Base-by-base conservation (phyloP, 1,140 invertebrate species). In the Drosophila pallidifrons region DNA sequence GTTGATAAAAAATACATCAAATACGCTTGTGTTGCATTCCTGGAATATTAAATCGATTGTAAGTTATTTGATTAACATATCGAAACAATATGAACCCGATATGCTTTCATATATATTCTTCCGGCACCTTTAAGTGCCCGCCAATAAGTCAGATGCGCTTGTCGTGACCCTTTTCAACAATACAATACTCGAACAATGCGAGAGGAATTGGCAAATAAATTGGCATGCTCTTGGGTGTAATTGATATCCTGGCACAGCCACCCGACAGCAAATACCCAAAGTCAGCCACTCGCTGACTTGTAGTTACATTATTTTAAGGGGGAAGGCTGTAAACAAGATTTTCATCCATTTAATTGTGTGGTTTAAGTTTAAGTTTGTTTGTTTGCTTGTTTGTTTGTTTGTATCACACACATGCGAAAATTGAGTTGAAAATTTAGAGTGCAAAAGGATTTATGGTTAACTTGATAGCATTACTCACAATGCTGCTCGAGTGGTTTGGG, bases 341-440 rank as follows among this genome's bases (percentile, higher is more conserved):
- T 87, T 88, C 83, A 87, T 88, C 83, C 79, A 88, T 88, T 88
- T 76, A 78, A 88, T 88, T 80, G 79, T 74, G 74, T 72, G 64
- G 52, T 65, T 52, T 61, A 46, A 32, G 51, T 51, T 25, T 25
- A 25, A 25, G 20, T 25, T 25, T 25, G 20, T 25, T 43, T 59
- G 49, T 60, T 38, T 47, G 7, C 4, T 6, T 28, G 49, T 64
- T 71, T 51, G 38, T 65, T 55, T 68, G 72, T 66, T 47, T 55
- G 75, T 59, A 60, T 81, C 65, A 71, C 78, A 68, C 45, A 55
- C 45, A 58, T 63, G 74, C 65, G 68, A 82, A 87, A 87, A 87
- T 87, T 87, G 76, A 79, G 83, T 80, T 88, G 69, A 69, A 88
- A 87, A 71, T 87, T 88, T 88, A 59, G 70, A 87, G 85, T 87